Evolutionary conservation across 2,888 invertebrate genomes (phyloP).

Genomic region (Sminthurides aquaticus): DNA sequence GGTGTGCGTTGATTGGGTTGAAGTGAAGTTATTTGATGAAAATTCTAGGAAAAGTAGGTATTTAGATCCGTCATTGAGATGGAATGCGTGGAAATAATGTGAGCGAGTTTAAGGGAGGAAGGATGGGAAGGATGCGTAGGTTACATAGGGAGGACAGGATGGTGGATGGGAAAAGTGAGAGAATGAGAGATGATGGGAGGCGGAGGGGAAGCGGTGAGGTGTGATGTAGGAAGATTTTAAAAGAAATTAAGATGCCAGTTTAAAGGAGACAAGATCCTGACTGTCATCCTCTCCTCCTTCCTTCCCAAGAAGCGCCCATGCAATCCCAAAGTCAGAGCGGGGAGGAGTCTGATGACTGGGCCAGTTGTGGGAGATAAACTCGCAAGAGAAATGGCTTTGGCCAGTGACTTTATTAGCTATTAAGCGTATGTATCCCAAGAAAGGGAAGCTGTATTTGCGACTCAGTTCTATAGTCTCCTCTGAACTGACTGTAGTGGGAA

Average conservation of each 20-base stretch:
- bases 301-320: slow-evolving; percentile 23
- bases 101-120: background rate
- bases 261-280: slow-evolving; percentile 17
- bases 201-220: no score
- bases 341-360: background rate
- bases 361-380: background rate
- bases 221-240: background rate
- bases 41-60: no score
- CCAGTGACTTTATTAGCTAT: no score
- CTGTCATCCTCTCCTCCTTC: slow-evolving; percentile 8
- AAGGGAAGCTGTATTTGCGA: no score
- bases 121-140: background rate
- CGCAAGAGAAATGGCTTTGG: no score
- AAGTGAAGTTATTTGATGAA: no score
- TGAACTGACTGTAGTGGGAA: no score
- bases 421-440: no score
- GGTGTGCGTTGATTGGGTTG: no score
- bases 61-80: background rate
- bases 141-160: background rate
- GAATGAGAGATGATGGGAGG: background rate
- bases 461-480: no score
- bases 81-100: background rate
- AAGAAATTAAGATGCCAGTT: background rate
- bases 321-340: slow-evolving; percentile 11
- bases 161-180: background rate